Percentiles rank a stretch among this genome's conserved stretches.
Conservation (phyloP, 2,888 invertebrate genomes). For the Hydraecia micacea region DNA sequence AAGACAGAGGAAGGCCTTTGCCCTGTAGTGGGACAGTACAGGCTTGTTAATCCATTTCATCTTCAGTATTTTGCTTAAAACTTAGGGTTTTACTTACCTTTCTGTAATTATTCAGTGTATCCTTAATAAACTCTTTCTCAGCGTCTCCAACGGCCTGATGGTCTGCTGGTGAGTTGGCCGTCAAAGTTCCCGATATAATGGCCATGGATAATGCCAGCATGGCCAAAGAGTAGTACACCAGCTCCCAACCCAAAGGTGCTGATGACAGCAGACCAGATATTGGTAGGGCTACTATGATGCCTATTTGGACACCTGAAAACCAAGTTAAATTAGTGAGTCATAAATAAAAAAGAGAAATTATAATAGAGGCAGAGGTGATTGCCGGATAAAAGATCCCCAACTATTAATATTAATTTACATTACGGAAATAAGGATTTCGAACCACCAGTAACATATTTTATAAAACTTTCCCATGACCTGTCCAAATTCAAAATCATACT, state of each 20-base stretch:
- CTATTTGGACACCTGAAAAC: conserved; percentile 76
- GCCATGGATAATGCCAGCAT: conserved; percentile 81
- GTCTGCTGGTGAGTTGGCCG: conserved; percentile 77
- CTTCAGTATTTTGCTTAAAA: neutral
- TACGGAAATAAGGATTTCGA: neutral
- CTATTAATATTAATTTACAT: too few species aligned
- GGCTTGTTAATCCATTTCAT: neutral
- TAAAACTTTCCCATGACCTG: neutral
- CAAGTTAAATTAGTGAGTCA: too few species aligned
- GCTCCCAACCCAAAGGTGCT: conserved; percentile 81
- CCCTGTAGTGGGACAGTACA: too few species aligned
- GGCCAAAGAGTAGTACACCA: conserved; percentile 81
- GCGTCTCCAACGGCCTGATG: conserved; percentile 83
- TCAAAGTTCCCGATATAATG: conserved; percentile 77
- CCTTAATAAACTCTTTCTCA: conserved; percentile 83
- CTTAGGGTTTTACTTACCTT: conserved; percentile 64
- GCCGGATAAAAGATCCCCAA: neutral
- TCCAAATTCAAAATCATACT: neutral
- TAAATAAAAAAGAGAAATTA: too few species aligned
- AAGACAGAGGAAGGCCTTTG: too few species aligned
- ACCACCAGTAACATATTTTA: neutral
- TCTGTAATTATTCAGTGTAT: conserved; percentile 71
- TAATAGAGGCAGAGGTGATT: neutral
- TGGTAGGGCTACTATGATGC: conserved; percentile 79
- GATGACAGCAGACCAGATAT: conserved; percentile 75